Evolutionary conservation across 1,140 invertebrate genomes (phyloP).

Genomic region (Sarcophaga peregrina): DNA sequence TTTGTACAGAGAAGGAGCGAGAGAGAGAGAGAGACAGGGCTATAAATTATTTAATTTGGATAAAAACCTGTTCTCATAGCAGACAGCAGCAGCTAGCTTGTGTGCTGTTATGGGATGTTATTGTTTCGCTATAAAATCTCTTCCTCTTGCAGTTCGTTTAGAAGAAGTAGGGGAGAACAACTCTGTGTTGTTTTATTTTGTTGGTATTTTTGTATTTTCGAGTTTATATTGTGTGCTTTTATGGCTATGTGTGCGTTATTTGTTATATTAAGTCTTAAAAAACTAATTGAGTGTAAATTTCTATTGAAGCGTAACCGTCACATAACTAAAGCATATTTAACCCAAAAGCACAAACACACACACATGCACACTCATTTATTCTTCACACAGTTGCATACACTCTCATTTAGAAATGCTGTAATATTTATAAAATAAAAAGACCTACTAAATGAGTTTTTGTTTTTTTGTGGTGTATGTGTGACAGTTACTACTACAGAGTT

Average conservation of each 20-base stretch:
- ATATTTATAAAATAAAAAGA: no score
- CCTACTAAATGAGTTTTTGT: no score
- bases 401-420: no score
- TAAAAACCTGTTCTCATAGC: no score
- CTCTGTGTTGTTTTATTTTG: not conserved
- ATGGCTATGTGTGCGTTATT: not conserved
- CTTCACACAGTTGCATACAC: no score
- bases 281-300: conserved; percentile 6
- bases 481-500: no score
- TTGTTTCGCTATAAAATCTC: not conserved
- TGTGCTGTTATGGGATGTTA: not conserved
- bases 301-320: conserved; percentile 7
- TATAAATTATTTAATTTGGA: no score
- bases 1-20: no score
- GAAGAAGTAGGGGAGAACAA: not conserved
- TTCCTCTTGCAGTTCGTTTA: not conserved
- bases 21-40: no score
- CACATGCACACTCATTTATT: not conserved
- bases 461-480: no score
- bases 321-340: conserved; percentile 1
- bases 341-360: not conserved
- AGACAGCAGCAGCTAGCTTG: no score
- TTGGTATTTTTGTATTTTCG: not conserved
- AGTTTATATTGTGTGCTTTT: no score
- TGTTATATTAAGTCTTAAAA: conserved; percentile 25